Conservation (phyloP, 2,888 invertebrate genomes). For the Strigamia maritima region DNA sequence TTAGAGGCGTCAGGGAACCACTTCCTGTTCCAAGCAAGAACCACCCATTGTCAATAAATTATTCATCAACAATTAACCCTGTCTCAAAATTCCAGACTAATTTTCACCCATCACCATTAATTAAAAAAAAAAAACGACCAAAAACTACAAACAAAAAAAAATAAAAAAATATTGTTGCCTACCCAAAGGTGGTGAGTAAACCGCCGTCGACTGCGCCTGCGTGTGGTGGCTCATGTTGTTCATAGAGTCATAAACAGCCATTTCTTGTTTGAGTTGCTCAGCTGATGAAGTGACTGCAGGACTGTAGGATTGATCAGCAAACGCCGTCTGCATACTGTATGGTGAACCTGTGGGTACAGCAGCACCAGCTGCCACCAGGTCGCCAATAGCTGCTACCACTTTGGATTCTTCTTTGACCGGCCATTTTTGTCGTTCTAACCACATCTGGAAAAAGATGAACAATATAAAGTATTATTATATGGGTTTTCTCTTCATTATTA, state of each 20-base stretch:
- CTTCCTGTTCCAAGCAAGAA: conserved; percentile 52
- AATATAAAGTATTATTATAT: too few species aligned
- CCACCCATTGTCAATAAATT: not conserved
- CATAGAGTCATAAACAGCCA: conserved; percentile 55
- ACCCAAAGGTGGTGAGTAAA: conserved; percentile 75
- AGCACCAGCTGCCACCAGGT: conserved; percentile 37
- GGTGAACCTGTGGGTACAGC: conserved; percentile 41
- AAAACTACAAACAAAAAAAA: not conserved
- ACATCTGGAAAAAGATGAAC: conserved; percentile 38
- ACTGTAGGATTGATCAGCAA: conserved; percentile 35
- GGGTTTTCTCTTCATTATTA: too few species aligned
- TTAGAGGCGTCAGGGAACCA: conserved; percentile 67
- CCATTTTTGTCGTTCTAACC: conserved; percentile 43
- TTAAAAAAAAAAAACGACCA: not conserved
- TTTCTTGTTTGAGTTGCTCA: conserved; percentile 43
- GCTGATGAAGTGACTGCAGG: conserved; percentile 39
- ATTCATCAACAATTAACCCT: not conserved
- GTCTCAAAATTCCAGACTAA: conserved; percentile 12
- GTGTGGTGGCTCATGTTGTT: conserved; percentile 64
- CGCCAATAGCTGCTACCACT: conserved; percentile 23
- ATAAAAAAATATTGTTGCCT: conserved; percentile 35
- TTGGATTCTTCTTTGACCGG: conserved; percentile 42
- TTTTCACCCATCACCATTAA: not conserved
- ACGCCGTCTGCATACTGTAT: conserved; percentile 41
- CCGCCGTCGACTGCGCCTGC: conserved; percentile 59